These are phyloP conservation scores for Erethizon dorsatum DNA, from an alignment of 2,797 vertebrate genomes.

Conservation along the genomic window DNA sequence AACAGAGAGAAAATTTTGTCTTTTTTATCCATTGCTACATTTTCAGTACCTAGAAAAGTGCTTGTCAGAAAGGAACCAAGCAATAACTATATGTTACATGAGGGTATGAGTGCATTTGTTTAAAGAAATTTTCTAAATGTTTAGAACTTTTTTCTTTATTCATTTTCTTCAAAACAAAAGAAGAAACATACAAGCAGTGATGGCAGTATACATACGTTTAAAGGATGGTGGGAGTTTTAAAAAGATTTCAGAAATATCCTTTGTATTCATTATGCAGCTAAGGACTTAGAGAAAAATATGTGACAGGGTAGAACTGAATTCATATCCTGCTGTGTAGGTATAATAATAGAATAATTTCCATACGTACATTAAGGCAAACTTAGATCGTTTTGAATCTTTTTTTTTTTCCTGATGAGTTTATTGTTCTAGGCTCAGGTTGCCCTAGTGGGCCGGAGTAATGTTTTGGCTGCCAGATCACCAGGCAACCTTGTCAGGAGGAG, in stretches of 20 bases:
- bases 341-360: constrained; percentile 13
- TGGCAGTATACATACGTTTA: not conserved
- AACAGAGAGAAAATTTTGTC: not conserved
- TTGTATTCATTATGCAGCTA: constrained; percentile 21
- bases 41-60: not conserved
- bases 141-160: constrained; percentile 28
- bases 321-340: not conserved
- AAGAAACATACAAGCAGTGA: not conserved
- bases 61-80: not conserved
- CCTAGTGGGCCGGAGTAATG: not conserved
- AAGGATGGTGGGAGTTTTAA: not conserved
- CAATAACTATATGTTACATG: not conserved
- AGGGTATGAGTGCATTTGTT: not conserved
- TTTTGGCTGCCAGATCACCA: not conserved
- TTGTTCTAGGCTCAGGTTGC: not conserved
- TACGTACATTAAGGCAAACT: not conserved
- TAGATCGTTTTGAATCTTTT: not conserved
- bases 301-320: not conserved
- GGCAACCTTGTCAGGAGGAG: not conserved
- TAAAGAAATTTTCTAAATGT: not conserved
- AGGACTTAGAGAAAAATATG: not conserved
- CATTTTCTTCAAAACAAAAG: constrained; percentile 42
- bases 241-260: constrained; percentile 15
- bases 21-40: constrained; percentile 15
- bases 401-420: not conserved